Evolutionary conservation across 2,888 invertebrate genomes (phyloP).

Genomic region (Pristionchus arcanus): DNA sequence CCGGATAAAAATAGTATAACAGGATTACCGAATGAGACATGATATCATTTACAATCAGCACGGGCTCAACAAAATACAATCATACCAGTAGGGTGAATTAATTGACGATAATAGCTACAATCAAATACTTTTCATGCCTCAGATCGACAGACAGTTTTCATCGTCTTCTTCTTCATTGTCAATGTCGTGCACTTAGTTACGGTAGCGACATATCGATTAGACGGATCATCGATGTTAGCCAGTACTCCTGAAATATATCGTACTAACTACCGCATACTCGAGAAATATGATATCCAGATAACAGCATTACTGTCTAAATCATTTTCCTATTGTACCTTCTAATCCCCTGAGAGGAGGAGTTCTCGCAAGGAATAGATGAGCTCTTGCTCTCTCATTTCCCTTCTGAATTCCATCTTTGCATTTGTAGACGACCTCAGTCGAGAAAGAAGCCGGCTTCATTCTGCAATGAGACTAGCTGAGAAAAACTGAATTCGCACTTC

Average conservation of each 20-base stretch:
- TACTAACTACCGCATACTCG: background rate
- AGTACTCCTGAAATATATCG: conserved; percentile 1
- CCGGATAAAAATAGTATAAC: background rate
- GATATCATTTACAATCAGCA: background rate
- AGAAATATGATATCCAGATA: no score
- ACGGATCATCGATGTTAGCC: background rate
- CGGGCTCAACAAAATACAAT: conserved; percentile 22
- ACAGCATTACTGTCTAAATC: background rate
- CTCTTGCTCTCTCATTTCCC: conserved; percentile 33
- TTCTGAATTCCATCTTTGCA: background rate
- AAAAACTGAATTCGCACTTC: background rate
- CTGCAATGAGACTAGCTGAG: background rate
- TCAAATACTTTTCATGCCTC: background rate
- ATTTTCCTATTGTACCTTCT: conserved; percentile 6
- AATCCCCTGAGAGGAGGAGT: conserved; percentile 41
- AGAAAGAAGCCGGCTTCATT: conserved; percentile 36
- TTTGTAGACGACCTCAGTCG: conserved; percentile 37
- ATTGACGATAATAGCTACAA: conserved; percentile 11
- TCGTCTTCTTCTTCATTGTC: background rate
- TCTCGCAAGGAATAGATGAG: conserved; percentile 34
- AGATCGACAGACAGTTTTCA: background rate
- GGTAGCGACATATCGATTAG: conserved; percentile 28
- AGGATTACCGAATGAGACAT: background rate
- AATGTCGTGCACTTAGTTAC: conserved; percentile 34
- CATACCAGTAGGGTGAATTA: conserved; percentile 25